Evolutionary conservation across 2,113 vertebrate genomes (phyloP).

Genomic region (Sterna hirundo): DNA sequence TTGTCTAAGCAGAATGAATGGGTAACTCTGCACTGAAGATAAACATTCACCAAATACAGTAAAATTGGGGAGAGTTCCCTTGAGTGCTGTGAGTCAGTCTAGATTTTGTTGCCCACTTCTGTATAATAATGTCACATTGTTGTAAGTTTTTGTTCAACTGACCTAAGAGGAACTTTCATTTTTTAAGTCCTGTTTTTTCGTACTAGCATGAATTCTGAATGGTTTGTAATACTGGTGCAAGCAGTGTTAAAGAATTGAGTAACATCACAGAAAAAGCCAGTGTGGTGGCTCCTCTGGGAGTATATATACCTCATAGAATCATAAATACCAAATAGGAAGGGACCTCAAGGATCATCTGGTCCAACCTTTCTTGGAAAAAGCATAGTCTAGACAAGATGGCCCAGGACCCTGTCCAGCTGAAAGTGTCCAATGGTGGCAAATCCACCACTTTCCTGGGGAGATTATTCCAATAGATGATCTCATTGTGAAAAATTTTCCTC

Average conservation of each 20-base stretch:
- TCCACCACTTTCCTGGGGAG: neutral
- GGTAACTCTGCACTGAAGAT: neutral
- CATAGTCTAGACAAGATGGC: neutral
- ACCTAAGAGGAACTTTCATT: neutral
- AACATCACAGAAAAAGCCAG: neutral
- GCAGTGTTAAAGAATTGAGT: neutral
- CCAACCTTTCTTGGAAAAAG: neutral
- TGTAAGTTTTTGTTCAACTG: neutral
- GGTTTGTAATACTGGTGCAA: neutral
- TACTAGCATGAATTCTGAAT: neutral
- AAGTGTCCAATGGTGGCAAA: neutral
- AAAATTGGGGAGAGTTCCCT: neutral
- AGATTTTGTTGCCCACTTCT: neutral
- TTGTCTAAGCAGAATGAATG: neutral
- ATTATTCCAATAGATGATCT: neutral
- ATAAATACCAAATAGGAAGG: neutral
- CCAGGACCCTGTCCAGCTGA: neutral
- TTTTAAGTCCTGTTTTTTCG: neutral
- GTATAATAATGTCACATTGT: neutral
- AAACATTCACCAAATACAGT: neutral
- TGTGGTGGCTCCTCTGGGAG: neutral
- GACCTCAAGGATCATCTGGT: neutral
- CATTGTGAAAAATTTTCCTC: neutral
- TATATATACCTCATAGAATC: neutral
- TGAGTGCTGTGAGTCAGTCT: neutral